Conservation (phyloP, 2,113 vertebrate genomes). For the Emydocephalus ijimae region DNA sequence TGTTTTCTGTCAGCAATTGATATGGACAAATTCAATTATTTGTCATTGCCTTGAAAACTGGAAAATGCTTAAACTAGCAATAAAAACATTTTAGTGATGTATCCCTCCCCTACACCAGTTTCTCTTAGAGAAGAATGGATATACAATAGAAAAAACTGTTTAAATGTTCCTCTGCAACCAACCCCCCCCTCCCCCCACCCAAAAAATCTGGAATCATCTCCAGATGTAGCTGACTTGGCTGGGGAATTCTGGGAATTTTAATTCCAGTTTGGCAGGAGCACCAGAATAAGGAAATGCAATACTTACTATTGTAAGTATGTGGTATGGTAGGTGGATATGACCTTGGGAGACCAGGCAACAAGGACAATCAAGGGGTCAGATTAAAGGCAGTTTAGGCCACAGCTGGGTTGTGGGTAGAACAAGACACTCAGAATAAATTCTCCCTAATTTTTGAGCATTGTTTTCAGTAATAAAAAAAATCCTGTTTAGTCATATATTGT, state of each 20-base stretch:
- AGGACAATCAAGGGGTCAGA: not conserved
- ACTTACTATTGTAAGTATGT: not conserved
- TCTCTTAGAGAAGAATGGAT: slow-evolving; percentile 37
- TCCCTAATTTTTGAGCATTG: not conserved
- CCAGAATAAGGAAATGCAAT: not conserved
- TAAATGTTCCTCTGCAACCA: not conserved
- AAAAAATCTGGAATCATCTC: not conserved
- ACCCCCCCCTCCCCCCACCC: too few relatives aligned
- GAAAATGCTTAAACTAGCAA: slow-evolving; percentile 63
- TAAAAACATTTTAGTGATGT: slow-evolving; percentile 48
- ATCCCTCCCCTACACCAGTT: slow-evolving; percentile 17
- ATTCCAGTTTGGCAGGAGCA: not conserved
- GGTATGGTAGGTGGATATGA: not conserved
- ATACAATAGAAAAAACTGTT: not conserved
- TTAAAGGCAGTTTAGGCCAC: not conserved
- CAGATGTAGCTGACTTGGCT: not conserved
- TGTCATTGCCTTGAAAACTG: slow-evolving; percentile 61
- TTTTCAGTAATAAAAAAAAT: not conserved
- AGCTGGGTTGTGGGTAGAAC: not conserved
- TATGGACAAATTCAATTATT: slow-evolving; percentile 65
- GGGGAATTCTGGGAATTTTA: not conserved
- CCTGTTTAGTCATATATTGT: not conserved
- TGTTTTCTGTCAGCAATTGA: slow-evolving; percentile 67
- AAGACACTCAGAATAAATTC: not conserved
- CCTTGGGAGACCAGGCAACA: not conserved